Conservation (phyloP, 1,140 invertebrate genomes). For the Sycophaga agraensis region DNA sequence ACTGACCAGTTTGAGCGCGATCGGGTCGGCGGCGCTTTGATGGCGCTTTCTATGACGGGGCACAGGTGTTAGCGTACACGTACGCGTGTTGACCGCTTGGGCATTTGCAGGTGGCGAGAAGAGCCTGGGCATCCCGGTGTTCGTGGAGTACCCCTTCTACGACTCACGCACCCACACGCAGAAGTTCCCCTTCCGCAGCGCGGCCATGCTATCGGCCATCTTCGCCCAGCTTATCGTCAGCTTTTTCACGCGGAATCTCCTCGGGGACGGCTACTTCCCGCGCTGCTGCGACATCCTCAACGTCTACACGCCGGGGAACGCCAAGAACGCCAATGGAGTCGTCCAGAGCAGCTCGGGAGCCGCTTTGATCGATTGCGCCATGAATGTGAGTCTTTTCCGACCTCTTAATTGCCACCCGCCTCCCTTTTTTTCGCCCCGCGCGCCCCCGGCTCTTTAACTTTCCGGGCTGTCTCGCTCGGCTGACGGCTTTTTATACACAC, state of each 20-base stretch:
- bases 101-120: slow-evolving; percentile 65
- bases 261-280: slow-evolving; percentile 61
- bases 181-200: slow-evolving; percentile 64
- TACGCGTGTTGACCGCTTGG: too few relatives aligned
- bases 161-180: slow-evolving; percentile 59
- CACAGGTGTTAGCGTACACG: too few relatives aligned
- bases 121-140: slow-evolving; percentile 63
- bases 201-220: slow-evolving; percentile 65
- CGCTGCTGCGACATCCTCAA: slow-evolving; percentile 51
- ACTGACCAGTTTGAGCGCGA: too few relatives aligned
- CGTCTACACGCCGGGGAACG: slow-evolving; percentile 51
- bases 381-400: slow-evolving; percentile 37
- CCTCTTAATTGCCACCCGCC: neutral
- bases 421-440: neutral
- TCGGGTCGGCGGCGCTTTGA: too few relatives aligned
- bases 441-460: too few relatives aligned
- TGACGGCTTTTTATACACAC: too few relatives aligned
- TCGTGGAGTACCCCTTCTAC: slow-evolving; percentile 67
- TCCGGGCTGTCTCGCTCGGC: too few relatives aligned
- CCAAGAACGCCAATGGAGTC: slow-evolving; percentile 48
- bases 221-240: slow-evolving; percentile 62
- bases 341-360: slow-evolving; percentile 53
- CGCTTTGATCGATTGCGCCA: slow-evolving; percentile 49
- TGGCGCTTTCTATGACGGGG: too few relatives aligned
- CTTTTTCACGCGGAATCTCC: slow-evolving; percentile 59